phyloP scores from a whole-genome alignment of 2,113 vertebrate species.

The Oncorhynchus clarkii region DNA sequence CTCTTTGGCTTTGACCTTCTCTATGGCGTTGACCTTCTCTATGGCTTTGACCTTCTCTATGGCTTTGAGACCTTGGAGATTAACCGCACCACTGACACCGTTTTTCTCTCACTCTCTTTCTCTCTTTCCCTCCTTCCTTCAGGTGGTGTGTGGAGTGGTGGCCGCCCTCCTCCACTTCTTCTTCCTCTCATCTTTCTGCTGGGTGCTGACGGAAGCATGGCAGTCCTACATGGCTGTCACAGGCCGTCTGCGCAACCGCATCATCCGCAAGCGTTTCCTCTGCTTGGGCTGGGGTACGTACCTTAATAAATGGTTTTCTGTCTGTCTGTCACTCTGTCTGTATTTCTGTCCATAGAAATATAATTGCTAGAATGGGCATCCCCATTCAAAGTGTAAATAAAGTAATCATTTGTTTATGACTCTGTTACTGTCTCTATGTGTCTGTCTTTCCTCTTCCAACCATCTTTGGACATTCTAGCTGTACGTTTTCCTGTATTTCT shows the following conservation, averaged over 20 bases:
- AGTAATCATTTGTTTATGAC: neutral
- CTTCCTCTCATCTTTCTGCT: conserved; percentile 98
- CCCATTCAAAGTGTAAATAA: neutral
- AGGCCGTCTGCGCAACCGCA: conserved; percentile 92
- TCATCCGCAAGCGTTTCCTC: conserved; percentile 98
- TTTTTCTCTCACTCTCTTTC: conserved; percentile 6
- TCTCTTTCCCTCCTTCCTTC: conserved; percentile 45
- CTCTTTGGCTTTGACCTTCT: too few relatives aligned
- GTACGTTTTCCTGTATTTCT: neutral
- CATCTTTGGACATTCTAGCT: neutral
- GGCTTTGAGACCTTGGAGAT: neutral
- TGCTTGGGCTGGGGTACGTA: conserved; percentile 98
- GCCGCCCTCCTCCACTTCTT: conserved; percentile 91
- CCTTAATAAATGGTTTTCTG: neutral
- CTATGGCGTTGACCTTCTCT: too few relatives aligned
- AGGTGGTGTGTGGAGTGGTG: conserved; percentile 94
- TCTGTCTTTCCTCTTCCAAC: neutral
- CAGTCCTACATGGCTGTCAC: conserved; percentile 99
- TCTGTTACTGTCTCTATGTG: neutral
- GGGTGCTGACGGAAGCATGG: conserved; percentile 99
- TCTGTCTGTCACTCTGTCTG: neutral
- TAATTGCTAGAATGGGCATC: neutral
- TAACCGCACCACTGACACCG: conserved; percentile 20
- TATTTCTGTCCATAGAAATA: neutral
- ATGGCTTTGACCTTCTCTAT: too few relatives aligned